Base-by-base conservation (phyloP, 2,113 vertebrate species). In the Antennarius striatus region DNA sequence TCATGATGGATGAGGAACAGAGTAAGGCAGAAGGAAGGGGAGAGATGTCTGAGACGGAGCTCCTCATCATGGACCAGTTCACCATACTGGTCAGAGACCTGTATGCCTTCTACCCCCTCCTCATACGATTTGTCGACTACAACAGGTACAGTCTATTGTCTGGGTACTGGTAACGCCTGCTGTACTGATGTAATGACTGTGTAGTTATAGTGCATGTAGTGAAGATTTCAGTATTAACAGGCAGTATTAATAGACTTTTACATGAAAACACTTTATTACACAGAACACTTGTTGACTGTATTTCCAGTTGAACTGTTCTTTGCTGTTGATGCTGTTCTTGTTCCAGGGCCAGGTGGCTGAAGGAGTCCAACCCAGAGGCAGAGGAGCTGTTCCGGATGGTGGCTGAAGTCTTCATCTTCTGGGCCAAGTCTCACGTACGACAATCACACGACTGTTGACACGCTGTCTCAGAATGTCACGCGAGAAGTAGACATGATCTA, bases 311-410 rank as follows among this genome's bases (percentile, higher is more conserved):
- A 43, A 43, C 10, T 43, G 11, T 11, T 22, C 22, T 22, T 2
- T 22, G 22, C 22, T 22, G 22, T 22, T 22, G 22, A 22, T 22
- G 22, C 22, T 1, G 22, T 22, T 22, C 42, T 43, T 43, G 42
- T 11, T 11, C 1, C 81, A 99, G 97, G 87, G 96, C 96, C 47
- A 92, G 94, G 55, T 99, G 97, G 97, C 88, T 99, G 22, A 98
- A 96, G 73, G 96, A 98, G 16, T 96, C 96, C 0, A 96, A 92
- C 74, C 77, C 93, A 0, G 96, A 96, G 78, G 96, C 96, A 0
- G 96, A 99, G 74, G 94, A 96, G 40, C 86, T 99, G 45, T 99
- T 98, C 83, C 93, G 94, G n/a, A 99, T 98, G 96, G 97, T 98
- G 73, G 96, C 96, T 1, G 97, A 99, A 54, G 96, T 99, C 53